Evolutionary conservation across 30 jellyfish, hydroid and myxozoan species (phyloP), one percentile per base, ranked within the genome.

Genomic region (Catostylus mosaicus): DNA sequence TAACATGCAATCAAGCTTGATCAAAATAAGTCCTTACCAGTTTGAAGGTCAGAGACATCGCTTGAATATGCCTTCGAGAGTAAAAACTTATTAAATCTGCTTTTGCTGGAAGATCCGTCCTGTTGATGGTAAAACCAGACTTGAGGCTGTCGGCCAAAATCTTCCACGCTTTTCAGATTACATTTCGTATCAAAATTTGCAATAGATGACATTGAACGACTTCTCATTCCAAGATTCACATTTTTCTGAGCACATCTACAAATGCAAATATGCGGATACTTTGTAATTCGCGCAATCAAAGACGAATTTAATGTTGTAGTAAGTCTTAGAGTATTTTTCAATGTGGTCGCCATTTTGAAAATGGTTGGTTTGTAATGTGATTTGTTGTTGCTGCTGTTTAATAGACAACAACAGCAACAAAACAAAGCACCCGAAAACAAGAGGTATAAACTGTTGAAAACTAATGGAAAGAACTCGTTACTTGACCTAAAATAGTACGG

Each of bases 301-400:
- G 71, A 23, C 24, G 38, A 20, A 59, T 27, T 59, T 2, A 59
- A 24, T 23, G 71, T 59, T 5, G 37, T 1, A n/a, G 71, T 59
- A 19, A 8, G 71, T 24, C 38, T 59, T 6, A 23, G 33, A 3
- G 19, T 1, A 36, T 9, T 6, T 59, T 26, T 59, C 71, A 22
- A 27, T 18, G 10, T 59, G 36, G 71, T 18, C 12, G 71, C 71
- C 71, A 59, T 59, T 23, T 59, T 59, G 36, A 23, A 59, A 59
- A 2, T 12, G n/a, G n/a, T n/a, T n/a, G n/a, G n/a, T n/a, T n/a
- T n/a, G n/a, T n/a, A n/a, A n/a, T n/a, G n/a, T n/a, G n/a, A n/a
- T n/a, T n/a, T n/a, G n/a, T n/a, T n/a, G n/a, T n/a, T n/a, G n/a
- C n/a, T n/a, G n/a, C n/a, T n/a, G n/a, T n/a, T n/a, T n/a, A n/a